A percentile compares a stretch with the other conserved stretches of the same genome.
Conservation (phyloP, 2,113 vertebrate genomes). For the zebrafish (Danio rerio) region GRCz12tu NC_133197.1:25627501-25628000, state of each 20-base stretch:
- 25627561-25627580: background rate
- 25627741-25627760: too few relatives aligned
- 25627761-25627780: too few relatives aligned
- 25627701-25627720: too few relatives aligned
- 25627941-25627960: too few relatives aligned
- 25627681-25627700: too few relatives aligned
- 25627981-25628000: too few relatives aligned
- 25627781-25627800: too few relatives aligned
- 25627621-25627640: conserved; percentile 14
- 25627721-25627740: too few relatives aligned
- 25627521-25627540: background rate
- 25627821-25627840: background rate
- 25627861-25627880: background rate
- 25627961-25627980: too few relatives aligned
- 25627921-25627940: too few relatives aligned
- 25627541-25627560: background rate
- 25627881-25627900: too few relatives aligned
- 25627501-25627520: background rate
- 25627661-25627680: background rate
- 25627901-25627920: too few relatives aligned
- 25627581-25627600: conserved; percentile 11
- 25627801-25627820: background rate
- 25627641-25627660: background rate
- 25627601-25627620: conserved; percentile 16
- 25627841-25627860: background rate